These are phyloP conservation scores for Morelia viridis DNA, from an alignment of 2,797 vertebrate genomes.

Conservation along the genomic window DNA sequence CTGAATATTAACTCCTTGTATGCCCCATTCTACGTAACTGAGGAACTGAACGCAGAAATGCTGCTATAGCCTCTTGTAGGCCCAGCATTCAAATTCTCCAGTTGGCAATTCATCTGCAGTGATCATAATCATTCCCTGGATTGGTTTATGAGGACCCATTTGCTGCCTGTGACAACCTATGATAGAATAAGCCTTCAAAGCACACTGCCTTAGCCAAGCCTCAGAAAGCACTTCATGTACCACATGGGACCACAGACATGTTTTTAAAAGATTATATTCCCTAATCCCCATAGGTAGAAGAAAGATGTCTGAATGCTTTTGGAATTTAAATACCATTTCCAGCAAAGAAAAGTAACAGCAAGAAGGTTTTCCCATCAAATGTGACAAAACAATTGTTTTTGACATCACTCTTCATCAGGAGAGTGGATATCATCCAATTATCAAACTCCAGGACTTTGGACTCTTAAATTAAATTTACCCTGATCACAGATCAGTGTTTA, in stretches of 20 bases:
- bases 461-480: neutral
- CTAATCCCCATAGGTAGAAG: neutral
- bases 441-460: neutral
- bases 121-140: neutral
- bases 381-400: neutral
- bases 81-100: neutral
- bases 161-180: neutral
- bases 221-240: neutral
- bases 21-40: neutral
- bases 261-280: neutral
- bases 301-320: neutral
- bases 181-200: neutral
- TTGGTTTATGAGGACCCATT: neutral
- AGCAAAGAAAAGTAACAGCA: neutral
- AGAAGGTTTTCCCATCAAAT: neutral
- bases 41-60: neutral
- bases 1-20: constrained; percentile 49
- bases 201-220: neutral
- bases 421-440: neutral
- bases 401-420: neutral
- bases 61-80: neutral
- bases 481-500: neutral
- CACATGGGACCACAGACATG: accelerated
- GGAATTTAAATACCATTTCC: neutral
- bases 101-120: neutral